Base-by-base conservation (phyloP, 1,140 invertebrate genomes). In the Caenorhabditis remanei region DNA sequence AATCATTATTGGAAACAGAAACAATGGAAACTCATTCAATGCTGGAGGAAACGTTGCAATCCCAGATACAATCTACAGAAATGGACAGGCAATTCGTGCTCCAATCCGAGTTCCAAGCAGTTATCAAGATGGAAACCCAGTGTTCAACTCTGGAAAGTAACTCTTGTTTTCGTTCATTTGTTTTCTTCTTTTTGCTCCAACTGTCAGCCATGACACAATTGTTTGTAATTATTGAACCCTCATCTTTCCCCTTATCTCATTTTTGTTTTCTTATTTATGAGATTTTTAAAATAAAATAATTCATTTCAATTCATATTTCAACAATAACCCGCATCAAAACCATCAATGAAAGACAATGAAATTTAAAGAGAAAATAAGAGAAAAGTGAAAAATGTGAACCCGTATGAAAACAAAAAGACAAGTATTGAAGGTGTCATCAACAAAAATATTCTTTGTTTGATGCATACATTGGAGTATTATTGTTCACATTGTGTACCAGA, bases 151-250 rank as follows among this genome's bases (percentile, higher is more conserved):
- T 79, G 71, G 71, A 79, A 79, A 79, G 46, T 79, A 79, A 79
- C 53, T 53, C 40, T 6, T 9, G 19, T 9, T n/a, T 58, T 8
- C 14, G 11, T 24, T 24, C 1, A 63, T 32, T 24, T 8, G 16
- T 71, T 71, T 43, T 11, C 46, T 46, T 46, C n/a, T 19, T 79
- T 71, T 46, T 46, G 40, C 40, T 50, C 43, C 2, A 63, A 63
- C 21, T 50, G 71, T 50, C 46, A 32, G 61, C 7, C 21, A 58
- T 58, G 56, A 11, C 61, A 65, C 21, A n/a, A 75, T 71, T 79
- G 71, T 79, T 79, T 79, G 71, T 79, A 79, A 79, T 79, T 79
- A 79, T 50, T 79, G 71, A 79, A 79, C n/a, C 40, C n/a, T 11
- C n/a, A 6, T 79, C n/a, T 79, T 50, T 50, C n/a, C 7, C 63